These are phyloP conservation scores for Crocallis elinguaria DNA, from an alignment of 2,888 invertebrate species.

Conservation along the genomic window DNA sequence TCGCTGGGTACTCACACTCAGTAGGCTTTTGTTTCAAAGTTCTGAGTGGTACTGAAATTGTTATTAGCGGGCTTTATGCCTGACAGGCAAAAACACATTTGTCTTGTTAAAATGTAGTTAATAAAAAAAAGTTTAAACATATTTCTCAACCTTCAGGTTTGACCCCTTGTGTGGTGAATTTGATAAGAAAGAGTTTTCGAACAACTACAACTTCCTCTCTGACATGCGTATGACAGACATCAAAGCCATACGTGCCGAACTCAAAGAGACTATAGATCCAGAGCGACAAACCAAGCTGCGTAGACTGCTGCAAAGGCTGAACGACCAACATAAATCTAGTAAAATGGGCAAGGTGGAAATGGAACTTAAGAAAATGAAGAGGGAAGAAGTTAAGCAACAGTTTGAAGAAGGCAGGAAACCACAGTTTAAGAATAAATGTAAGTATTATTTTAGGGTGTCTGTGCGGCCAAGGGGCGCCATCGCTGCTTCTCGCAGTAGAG, in stretches of 20 bases:
- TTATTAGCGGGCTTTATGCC: too few species aligned
- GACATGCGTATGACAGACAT: slow-evolving; percentile 90
- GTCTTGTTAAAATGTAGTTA: too few species aligned
- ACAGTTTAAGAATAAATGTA: slow-evolving; percentile 84
- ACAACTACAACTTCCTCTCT: slow-evolving; percentile 91
- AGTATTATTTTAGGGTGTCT: slow-evolving; percentile 40
- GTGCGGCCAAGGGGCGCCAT: too few species aligned
- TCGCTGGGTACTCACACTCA: too few species aligned
- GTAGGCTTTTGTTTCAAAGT: too few species aligned
- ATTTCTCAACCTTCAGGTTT: too few species aligned
- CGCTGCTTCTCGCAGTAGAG: too few species aligned
- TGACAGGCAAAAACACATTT: too few species aligned
- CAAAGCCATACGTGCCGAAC: slow-evolving; percentile 84
- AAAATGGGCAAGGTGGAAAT: slow-evolving; percentile 81
- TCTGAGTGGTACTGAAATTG: too few species aligned
- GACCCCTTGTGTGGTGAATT: slow-evolving; percentile 93
- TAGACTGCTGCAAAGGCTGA: slow-evolving; percentile 89
- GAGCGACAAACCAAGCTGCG: slow-evolving; percentile 87
- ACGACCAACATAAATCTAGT: slow-evolving; percentile 90
- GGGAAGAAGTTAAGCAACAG: slow-evolving; percentile 77
- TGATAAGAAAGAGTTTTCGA: slow-evolving; percentile 89
- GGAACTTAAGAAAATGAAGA: slow-evolving; percentile 69
- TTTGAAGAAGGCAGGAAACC: slow-evolving; percentile 89
- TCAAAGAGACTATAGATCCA: slow-evolving; percentile 85
- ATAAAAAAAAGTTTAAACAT: too few species aligned